A percentile compares a stretch with the other conserved stretches of the same genome.
Evolutionary conservation across 2,113 vertebrate genomes (phyloP).

Genomic region (Rhinichthys klamathensis): DNA sequence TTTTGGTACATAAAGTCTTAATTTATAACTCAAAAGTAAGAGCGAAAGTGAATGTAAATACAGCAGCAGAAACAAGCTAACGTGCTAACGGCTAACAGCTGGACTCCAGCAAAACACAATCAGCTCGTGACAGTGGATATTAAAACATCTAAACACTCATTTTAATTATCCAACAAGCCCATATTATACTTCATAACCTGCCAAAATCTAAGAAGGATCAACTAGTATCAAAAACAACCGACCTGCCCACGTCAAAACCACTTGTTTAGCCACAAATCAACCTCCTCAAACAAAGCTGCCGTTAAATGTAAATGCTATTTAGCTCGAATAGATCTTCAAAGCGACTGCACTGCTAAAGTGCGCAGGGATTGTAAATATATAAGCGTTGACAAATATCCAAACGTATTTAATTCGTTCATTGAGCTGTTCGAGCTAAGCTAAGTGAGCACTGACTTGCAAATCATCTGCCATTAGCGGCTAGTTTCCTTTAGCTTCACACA

Average conservation of each 20-base stretch:
- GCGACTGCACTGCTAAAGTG: background rate
- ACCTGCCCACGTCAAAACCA: slow-evolving; percentile 42
- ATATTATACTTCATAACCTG: background rate
- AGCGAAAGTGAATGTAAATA: slow-evolving; percentile 47
- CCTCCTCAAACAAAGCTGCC: slow-evolving; percentile 18
- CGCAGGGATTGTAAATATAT: background rate
- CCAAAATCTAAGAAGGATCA: background rate
- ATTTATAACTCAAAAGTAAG: background rate
- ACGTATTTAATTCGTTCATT: background rate
- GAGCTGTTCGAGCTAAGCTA: slow-evolving; percentile 45
- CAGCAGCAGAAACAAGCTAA: slow-evolving; percentile 23
- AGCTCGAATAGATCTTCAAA: background rate
- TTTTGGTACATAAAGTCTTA: background rate
- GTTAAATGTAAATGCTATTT: slow-evolving; percentile 24
- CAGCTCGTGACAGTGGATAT: slow-evolving; percentile 21
- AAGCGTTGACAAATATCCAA: slow-evolving; percentile 11
- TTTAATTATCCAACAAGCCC: background rate
- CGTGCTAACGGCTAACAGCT: slow-evolving; percentile 46
- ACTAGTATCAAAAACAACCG: slow-evolving; percentile 30
- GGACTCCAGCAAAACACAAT: slow-evolving; percentile 42
- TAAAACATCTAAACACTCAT: background rate
- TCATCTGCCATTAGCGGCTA: slow-evolving; percentile 42
- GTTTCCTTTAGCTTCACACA: slow-evolving; percentile 44
- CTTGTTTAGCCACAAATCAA: slow-evolving; percentile 42
- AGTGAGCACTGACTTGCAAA: slow-evolving; percentile 41